These are phyloP conservation scores for Drosophila suzukii DNA, from an alignment of 1,140 invertebrate genomes.

Conservation along the genomic window DNA sequence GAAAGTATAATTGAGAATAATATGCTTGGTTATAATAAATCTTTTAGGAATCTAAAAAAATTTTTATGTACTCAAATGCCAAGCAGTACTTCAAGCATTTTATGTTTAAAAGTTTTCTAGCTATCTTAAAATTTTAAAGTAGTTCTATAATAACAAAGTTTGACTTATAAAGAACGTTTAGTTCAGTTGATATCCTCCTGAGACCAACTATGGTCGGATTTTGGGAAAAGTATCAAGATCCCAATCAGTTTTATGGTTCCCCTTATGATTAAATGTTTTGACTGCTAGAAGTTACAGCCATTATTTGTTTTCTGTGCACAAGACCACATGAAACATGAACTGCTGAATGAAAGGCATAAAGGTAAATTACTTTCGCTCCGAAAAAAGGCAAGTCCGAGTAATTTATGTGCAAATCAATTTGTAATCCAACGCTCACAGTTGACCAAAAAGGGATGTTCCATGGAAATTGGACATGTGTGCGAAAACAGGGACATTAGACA, in stretches of 20 bases:
- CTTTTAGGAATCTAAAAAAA: no score
- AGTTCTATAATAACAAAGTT: no score
- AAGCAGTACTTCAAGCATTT: no score
- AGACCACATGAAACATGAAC: slow-evolving; percentile 3
- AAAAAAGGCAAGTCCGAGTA: slow-evolving; percentile 34
- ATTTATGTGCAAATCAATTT: slow-evolving; percentile 79
- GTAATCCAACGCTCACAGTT: slow-evolving; percentile 44
- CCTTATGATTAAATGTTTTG: no score
- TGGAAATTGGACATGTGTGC: slow-evolving; percentile 29
- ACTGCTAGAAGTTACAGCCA: background rate
- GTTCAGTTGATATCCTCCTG: no score
- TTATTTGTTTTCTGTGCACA: background rate
- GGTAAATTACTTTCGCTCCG: slow-evolving; percentile 54
- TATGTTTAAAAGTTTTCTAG: no score
- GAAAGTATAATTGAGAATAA: no score
- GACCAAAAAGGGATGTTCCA: slow-evolving; percentile 17
- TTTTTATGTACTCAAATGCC: no score
- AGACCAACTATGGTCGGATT: no score
- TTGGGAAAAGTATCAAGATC: background rate
- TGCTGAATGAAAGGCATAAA: slow-evolving; percentile 15
- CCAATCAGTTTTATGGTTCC: background rate
- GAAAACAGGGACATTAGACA: slow-evolving; percentile 45
- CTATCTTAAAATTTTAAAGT: no score
- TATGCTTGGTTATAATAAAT: no score
- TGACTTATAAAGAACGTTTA: no score